A percentile compares a stretch with the other conserved stretches of the same genome.
These are phyloP conservation scores for Thomomys bottae DNA, from an alignment of 2,113 vertebrate genomes.

Conservation along the genomic window DNA sequence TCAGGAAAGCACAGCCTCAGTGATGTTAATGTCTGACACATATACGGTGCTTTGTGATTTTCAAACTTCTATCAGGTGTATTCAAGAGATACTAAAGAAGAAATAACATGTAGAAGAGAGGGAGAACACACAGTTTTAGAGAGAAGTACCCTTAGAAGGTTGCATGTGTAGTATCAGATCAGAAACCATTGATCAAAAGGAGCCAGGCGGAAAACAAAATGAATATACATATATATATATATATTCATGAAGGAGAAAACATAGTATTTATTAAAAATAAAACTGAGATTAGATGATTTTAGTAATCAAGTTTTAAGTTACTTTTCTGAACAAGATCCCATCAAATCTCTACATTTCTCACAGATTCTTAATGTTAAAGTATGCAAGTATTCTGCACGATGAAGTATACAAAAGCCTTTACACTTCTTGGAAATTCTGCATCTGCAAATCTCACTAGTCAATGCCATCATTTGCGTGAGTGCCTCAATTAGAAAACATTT, in stretches of 20 bases:
- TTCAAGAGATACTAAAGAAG: not conserved
- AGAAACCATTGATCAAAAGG: not conserved
- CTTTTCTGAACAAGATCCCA: not conserved
- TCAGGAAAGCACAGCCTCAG: not conserved
- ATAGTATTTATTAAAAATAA: slow-evolving; percentile 28
- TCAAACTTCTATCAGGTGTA: not conserved
- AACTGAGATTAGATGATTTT: not conserved
- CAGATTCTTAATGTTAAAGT: not conserved
- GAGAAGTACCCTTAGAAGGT: not conserved
- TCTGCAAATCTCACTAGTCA: not conserved
- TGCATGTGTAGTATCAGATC: not conserved
- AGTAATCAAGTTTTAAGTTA: not conserved
- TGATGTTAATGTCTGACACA: not conserved
- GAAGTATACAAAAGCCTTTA: not conserved
- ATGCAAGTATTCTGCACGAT: not conserved
- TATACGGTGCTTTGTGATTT: not conserved
- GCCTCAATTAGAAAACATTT: not conserved
- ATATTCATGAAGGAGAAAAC: not conserved
- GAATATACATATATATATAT: not conserved
- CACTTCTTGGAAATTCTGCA: not conserved
- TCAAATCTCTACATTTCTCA: not conserved
- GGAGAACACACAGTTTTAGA: not conserved
- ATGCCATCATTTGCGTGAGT: not conserved
- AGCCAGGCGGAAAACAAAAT: not conserved
- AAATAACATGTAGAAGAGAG: not conserved